Evolutionary conservation across 2,888 invertebrate species (phyloP).

Genomic region (Anthrax anthrax): DNA sequence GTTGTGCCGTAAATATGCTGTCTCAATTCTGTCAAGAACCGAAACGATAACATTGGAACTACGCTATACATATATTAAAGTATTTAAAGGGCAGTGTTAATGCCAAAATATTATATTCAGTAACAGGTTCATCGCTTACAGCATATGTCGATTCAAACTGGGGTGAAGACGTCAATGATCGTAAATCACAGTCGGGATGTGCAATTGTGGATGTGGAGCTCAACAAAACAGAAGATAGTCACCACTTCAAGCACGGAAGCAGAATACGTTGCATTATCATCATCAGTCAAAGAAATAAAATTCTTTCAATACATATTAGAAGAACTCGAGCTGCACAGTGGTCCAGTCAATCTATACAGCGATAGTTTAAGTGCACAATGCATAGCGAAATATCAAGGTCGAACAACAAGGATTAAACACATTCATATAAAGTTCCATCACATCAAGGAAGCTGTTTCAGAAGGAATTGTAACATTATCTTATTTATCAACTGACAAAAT

Average conservation of each 20-base stretch:
- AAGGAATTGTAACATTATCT: neutral
- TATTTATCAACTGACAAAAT: neutral
- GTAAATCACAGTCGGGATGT: no score
- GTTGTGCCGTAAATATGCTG: constrained; percentile 3
- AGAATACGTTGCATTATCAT: constrained; percentile 9
- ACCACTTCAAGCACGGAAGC: constrained; percentile 12
- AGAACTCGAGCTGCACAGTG: neutral
- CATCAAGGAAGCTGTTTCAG: neutral
- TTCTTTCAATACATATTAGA: neutral
- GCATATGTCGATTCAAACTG: neutral
- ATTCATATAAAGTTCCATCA: neutral
- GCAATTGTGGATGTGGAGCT: neutral
- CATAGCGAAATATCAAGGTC: neutral
- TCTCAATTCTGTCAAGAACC: constrained; percentile 1
- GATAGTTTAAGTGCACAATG: neutral
- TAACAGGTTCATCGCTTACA: neutral
- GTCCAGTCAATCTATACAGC: neutral
- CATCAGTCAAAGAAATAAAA: neutral
- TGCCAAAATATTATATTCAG: constrained; percentile 2
- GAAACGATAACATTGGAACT: constrained; percentile 6
- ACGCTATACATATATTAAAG: neutral
- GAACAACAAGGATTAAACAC: neutral
- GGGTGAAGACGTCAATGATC: neutral
- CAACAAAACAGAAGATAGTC: constrained; percentile 6
- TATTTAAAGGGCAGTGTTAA: constrained; percentile 3